Conservation (phyloP, 2,113 vertebrate species). For the Turdus rufiventris region DNA sequence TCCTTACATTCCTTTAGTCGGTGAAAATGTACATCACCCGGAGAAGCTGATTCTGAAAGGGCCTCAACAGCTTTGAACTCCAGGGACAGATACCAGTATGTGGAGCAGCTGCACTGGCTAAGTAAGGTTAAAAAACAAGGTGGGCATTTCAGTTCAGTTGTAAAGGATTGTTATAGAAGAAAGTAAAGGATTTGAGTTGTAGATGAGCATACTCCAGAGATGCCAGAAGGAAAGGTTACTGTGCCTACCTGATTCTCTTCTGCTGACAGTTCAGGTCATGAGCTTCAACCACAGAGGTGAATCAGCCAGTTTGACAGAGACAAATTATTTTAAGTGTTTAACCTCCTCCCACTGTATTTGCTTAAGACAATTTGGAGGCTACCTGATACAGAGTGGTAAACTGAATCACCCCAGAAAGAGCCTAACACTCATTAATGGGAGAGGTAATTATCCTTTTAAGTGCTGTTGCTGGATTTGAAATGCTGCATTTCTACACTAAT, state of each 20-base stretch:
- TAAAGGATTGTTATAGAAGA: background rate
- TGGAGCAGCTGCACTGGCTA: background rate
- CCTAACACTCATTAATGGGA: background rate
- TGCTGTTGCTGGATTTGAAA: background rate
- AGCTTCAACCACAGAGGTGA: background rate
- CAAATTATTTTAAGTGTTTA: background rate
- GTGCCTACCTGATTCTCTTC: background rate
- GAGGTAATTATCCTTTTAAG: background rate
- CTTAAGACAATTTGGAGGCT: background rate
- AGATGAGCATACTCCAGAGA: background rate
- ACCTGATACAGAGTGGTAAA: background rate
- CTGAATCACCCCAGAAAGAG: background rate
- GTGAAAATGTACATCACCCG: background rate
- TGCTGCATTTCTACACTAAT: background rate
- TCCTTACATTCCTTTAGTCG: background rate
- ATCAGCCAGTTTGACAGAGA: background rate
- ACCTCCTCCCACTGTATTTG: background rate
- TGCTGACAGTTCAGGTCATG: background rate
- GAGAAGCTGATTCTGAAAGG: background rate
- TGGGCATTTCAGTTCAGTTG: background rate
- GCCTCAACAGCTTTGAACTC: background rate
- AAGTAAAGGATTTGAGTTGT: background rate
- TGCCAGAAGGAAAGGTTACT: background rate
- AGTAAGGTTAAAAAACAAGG: background rate
- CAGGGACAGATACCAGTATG: background rate